Evolutionary conservation across 2,797 vertebrate genomes (phyloP).

Genomic region (Typhlichthys subterraneus): DNA sequence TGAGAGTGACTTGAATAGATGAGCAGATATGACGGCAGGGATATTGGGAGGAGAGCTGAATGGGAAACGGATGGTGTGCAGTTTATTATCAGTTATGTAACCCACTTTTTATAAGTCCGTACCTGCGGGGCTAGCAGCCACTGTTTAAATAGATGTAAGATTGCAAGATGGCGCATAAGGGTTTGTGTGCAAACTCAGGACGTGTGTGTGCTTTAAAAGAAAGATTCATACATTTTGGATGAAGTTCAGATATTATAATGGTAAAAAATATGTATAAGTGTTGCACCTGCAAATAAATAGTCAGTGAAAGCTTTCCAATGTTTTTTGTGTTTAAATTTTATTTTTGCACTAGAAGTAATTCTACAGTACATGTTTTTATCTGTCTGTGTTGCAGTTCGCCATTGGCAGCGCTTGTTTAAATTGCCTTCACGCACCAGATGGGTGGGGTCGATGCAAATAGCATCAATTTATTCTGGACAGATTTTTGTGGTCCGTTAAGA

Average conservation of each 20-base stretch:
- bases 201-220: conserved; percentile 15
- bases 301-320: too few relatives aligned
- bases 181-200: conserved; percentile 15
- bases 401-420: background rate
- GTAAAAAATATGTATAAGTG: too few relatives aligned
- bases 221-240: conserved; percentile 9
- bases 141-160: conserved; percentile 23
- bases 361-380: conserved; percentile 1
- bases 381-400: background rate
- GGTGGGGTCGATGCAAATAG: background rate
- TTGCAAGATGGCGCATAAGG: conserved; percentile 5
- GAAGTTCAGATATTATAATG: conserved; percentile 2
- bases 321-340: too few relatives aligned
- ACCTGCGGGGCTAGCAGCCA: conserved; percentile 34
- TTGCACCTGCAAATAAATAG: too few relatives aligned
- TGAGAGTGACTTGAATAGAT: conserved; percentile 62
- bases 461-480: background rate
- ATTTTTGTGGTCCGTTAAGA: background rate
- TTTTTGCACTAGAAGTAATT: background rate
- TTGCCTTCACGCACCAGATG: background rate
- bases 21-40: conserved; percentile 47
- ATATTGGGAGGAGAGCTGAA: conserved; percentile 53
- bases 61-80: conserved; percentile 48
- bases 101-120: conserved; percentile 47
- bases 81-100: conserved; percentile 61